phyloP scores from a whole-genome alignment of 2,113 vertebrate genomes.

The Lasiurus borealis region DNA sequence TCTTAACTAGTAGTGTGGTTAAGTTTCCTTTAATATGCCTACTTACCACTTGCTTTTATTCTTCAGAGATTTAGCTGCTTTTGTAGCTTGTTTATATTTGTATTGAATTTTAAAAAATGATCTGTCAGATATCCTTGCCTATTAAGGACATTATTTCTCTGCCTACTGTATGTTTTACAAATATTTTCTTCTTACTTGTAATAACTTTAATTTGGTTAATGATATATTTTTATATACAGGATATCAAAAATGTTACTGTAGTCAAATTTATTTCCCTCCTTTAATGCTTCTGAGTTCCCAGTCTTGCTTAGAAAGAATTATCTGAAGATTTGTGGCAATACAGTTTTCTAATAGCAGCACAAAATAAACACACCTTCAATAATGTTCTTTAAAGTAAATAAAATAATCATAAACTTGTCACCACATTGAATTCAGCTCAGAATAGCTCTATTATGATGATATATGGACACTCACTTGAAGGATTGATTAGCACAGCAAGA shows the following conservation, averaged over 20 bases:
- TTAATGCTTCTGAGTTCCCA: slow-evolving; percentile 47
- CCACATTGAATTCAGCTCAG: slow-evolving; percentile 74
- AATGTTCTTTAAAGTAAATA: slow-evolving; percentile 80
- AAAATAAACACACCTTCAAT: slow-evolving; percentile 74
- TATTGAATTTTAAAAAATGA: neutral
- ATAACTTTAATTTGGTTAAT: slow-evolving; percentile 51
- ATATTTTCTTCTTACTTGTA: neutral
- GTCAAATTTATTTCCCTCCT: slow-evolving; percentile 44
- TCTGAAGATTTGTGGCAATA: slow-evolving; percentile 66
- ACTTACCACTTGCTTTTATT: slow-evolving; percentile 15
- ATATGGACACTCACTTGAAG: slow-evolving; percentile 55
- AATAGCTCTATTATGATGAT: slow-evolving; percentile 80
- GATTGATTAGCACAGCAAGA: slow-evolving; percentile 71
- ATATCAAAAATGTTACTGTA: neutral
- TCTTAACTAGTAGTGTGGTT: neutral
- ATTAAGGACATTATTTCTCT: slow-evolving; percentile 26
- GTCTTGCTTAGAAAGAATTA: slow-evolving; percentile 69
- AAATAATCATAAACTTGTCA: slow-evolving; percentile 82
- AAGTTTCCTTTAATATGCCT: neutral
- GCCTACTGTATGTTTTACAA: neutral
- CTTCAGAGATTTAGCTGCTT: slow-evolving; percentile 31
- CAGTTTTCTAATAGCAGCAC: slow-evolving; percentile 75
- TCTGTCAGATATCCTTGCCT: neutral
- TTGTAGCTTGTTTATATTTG: neutral
- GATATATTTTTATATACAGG: neutral